Base-by-base conservation (phyloP, 2,797 vertebrate genomes). In the Leptodactylus fallax region DNA sequence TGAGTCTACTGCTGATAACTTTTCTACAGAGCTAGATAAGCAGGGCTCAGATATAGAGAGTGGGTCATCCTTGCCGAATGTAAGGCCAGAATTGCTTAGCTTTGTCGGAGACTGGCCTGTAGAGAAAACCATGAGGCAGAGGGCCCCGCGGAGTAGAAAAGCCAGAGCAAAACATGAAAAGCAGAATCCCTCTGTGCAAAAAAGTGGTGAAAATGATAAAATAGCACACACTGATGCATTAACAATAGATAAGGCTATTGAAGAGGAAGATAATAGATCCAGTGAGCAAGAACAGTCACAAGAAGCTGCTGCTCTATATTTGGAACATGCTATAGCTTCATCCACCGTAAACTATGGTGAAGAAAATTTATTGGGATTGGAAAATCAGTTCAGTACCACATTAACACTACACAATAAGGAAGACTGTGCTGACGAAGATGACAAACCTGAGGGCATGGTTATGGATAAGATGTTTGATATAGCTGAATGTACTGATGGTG, bases 31-130 rank as follows among this genome's bases (percentile, higher is more conserved):
- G 78, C 27, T 23, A 81, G 79, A 81, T 65, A 4, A 65, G 13
- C 36, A 14, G 36, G 4, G 10, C 60, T 58, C 36, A 53, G 92
- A 91, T 89, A 83, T 88, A 90, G 91, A 90, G 84, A 90, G 83
- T 89, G 90, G 88, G 79, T 13, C 82, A 90, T 90, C 88, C 79
- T 8, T n/a, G 10, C 21, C 53, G 8, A 16, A 1, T 6, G 49
- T 12, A 76, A 93, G 86, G 77, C 89, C 91, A 10, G 93, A 95
- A 79, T 89, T 92, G 27, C 89, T 97, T 7, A 93, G 94, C 89
- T 99, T 99, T 94, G 90, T 95, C 12, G 98, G 97, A 83, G 98
- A 99, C 78, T 99, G 98, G 98, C 97, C 97, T 3, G 74, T 95
- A 71, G 95, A 96, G 89, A 94, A 94, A 86, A 94, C 95, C 49